Evolutionary conservation across 2,797 vertebrate genomes (phyloP), one percentile per base, ranked within the genome.

Genomic region (Alca torda): DNA sequence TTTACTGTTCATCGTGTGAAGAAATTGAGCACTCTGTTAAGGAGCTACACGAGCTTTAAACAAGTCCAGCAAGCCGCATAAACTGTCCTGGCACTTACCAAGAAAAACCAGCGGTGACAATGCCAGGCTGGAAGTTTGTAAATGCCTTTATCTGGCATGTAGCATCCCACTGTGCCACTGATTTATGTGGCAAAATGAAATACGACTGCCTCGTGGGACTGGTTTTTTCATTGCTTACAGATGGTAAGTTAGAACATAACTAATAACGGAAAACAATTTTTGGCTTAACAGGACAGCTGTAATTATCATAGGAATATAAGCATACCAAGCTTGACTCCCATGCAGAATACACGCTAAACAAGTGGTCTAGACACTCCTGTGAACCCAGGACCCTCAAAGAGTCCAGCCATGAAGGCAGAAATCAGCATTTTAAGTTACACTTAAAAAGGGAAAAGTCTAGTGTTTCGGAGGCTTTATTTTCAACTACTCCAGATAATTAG

Each of bases 121-220:
- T 41, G 74, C 67, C 80, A 86, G 76, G 60, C 79, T 51, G 67
- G 72, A 84, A 75, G 50, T 48, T 59, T 87, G 70, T 65, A 73
- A 48, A 23, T 82, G 77, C 89, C 85, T 86, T 84, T 81, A 72
- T 90, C 78, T 68, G 76, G 54, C 69, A 78, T 13, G 11, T 59
- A 82, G 77, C 73, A 79, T 82, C 90, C 54, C 74, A 73, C 79
- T 72, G n/a, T 64, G 82, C 65, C 79, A 67, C n/a, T 48, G 70
- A 83, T 83, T 89, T 91, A 39, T 84, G 65, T 53, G 53, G 76
- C 65, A 90, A 87, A 94, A 93, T 73, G 54, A 88, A 95, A 67
- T 46, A 79, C 7, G 50, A 88, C 77, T 91, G 67, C 70, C 67
- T 76, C 17, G 3, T 63, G 61, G 51, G 74, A 81, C 46, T 35